A percentile compares a stretch with the other conserved stretches of the same genome.
Conservation (phyloP, 1,140 invertebrate species). For the Heterodera schachtii region DNA sequence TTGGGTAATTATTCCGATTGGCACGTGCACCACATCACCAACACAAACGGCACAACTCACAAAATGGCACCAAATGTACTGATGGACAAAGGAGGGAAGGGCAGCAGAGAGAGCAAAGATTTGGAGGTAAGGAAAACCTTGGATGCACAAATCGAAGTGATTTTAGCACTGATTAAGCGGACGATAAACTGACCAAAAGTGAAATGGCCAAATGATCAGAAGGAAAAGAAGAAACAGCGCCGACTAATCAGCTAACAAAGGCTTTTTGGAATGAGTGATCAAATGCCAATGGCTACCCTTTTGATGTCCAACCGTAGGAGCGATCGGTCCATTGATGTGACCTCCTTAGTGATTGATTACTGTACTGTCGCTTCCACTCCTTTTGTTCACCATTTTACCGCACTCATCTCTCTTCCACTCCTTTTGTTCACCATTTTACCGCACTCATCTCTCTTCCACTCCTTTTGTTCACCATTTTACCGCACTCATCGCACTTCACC, state of each 20-base stretch:
- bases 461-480: not conserved
- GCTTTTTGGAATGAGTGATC: no score
- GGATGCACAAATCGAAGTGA: no score
- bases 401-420: not conserved
- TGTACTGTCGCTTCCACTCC: not conserved
- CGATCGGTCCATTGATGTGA: no score
- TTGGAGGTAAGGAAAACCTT: no score
- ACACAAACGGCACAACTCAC: constrained; percentile 7
- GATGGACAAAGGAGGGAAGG: not conserved
- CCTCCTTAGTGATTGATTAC: not conserved
- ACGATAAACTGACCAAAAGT: not conserved
- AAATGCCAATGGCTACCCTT: no score
- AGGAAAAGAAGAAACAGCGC: not conserved
- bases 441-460: not conserved
- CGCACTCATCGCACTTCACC: not conserved
- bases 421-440: not conserved
- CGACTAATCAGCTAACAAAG: no score
- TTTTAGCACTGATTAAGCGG: not conserved
- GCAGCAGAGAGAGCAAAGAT: no score
- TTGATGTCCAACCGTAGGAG: no score
- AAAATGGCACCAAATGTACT: not conserved
- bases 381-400: not conserved
- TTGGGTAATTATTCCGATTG: constrained; percentile 33
- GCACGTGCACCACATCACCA: constrained; percentile 20
- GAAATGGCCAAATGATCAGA: not conserved